phyloP scores from a whole-genome alignment of 2,113 vertebrate genomes.

The Pyrgilauda ruficollis region DNA sequence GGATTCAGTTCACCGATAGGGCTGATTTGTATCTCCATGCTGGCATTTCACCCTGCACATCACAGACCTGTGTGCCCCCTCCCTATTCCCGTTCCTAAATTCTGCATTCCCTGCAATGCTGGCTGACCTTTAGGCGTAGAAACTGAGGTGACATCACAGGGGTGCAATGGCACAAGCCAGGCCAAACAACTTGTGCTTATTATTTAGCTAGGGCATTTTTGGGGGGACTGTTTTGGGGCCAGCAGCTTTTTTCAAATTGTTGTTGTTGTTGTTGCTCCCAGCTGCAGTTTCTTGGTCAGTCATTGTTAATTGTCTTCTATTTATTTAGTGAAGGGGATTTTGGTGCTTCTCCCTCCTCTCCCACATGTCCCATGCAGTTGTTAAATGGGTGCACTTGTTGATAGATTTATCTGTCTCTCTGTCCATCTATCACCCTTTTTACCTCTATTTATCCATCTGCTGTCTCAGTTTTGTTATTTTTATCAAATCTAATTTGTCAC shows the following conservation, averaged over 20 bases:
- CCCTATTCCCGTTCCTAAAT: neutral
- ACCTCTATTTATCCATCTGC: neutral
- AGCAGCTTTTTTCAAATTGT: neutral
- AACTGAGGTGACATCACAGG: neutral
- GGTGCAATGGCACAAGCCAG: neutral
- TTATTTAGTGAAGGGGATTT: neutral
- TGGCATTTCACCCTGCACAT: neutral
- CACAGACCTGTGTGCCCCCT: neutral
- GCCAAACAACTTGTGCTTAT: neutral
- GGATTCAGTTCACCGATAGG: neutral
- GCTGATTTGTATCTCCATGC: neutral
- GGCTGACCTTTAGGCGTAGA: neutral
- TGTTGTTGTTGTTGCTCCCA: neutral
- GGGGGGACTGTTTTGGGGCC: neutral
- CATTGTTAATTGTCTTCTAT: neutral
- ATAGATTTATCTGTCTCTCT: neutral
- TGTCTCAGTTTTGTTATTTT: neutral
- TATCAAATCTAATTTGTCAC: neutral
- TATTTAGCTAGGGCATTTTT: neutral
- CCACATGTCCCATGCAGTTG: neutral
- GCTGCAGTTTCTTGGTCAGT: neutral
- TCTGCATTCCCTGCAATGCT: fast-evolving
- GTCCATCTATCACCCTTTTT: neutral
- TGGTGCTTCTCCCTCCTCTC: neutral
- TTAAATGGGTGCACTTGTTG: neutral